Conservation (phyloP, 2,113 vertebrate species). For the Argyrosomus japonicus region DNA sequence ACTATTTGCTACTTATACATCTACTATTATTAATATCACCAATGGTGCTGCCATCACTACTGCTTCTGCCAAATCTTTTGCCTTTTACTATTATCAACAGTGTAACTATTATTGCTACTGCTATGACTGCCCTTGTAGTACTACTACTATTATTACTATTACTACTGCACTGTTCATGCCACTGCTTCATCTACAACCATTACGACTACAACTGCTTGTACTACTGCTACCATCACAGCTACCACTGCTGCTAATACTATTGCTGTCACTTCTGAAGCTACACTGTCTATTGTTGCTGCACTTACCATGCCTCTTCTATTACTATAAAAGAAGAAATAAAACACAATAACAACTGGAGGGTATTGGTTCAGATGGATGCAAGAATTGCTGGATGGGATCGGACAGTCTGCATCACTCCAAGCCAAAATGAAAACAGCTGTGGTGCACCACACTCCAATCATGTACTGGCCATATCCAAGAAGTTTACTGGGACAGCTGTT, state of each 20-base stretch:
- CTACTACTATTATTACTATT: neutral
- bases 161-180: neutral
- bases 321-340: constrained; percentile 2
- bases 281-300: neutral
- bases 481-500: constrained; percentile 56
- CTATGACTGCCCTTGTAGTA: too few species aligned
- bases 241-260: neutral
- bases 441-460: constrained; percentile 36
- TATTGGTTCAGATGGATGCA: constrained; percentile 34
- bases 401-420: neutral
- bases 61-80: neutral
- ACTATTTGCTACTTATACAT: neutral
- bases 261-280: too few species aligned
- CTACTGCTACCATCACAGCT: neutral
- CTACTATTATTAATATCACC: neutral
- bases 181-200: neutral
- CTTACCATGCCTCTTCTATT: neutral
- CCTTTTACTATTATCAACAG: neutral
- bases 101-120: neutral
- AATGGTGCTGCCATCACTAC: neutral
- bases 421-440: constrained; percentile 44
- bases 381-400: constrained; percentile 16
- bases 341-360: constrained; percentile 21
- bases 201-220: neutral
- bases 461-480: constrained; percentile 8